Base-by-base conservation (phyloP, 2,113 vertebrate genomes). In the Aramus guarauna region DNA sequence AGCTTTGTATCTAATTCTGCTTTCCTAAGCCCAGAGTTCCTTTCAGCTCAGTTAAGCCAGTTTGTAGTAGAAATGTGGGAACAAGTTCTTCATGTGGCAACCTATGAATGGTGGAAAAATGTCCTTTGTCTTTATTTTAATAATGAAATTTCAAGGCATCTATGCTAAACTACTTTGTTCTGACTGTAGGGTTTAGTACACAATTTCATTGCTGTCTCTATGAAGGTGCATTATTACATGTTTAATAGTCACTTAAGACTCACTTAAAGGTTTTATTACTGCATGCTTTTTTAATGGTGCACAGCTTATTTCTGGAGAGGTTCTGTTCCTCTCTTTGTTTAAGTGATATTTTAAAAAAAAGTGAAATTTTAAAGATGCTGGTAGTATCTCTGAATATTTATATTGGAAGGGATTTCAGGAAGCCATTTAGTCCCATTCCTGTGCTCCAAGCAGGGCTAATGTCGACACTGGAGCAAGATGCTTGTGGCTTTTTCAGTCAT, bases 321-420 rank as follows among this genome's bases (percentile, higher is more conserved):
- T 71, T 94, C 45, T 5, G 4, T 74, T 91, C 34, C 3, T 15
- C 60, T 84, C 16, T n/a, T 56, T 79, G 15, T 74, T 84, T 87
- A 95, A 59, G n/a, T 71, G 19, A 58, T 23, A 29, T 30, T 32
- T 91, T 2, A 24, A 59, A 68, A 50, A 79, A 77, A 67, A 0
- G 14, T 83, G 67, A 88, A 64, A 62, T 67, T 81, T 77, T 78
- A 71, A 90, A 75, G 76, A 77, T 89, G 86, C 67, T 84, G 36
- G 75, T 82, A 75, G 66, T 63, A 47, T 85, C 53, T 83, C 50
- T 62, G 92, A 77, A 68, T 95, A 80, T 93, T 95, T 95, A 73
- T 80, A 45, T 90, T 95, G 88, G 88, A 93, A 95, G 36, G 39
- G 62, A 90, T 85, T 90, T 88, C 91, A 79, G 94, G 88, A 95